A percentile compares a stretch with the other conserved stretches of the same genome.
These are phyloP conservation scores for Dione juno DNA, from an alignment of 2,888 invertebrate genomes.

Conservation along the genomic window DNA sequence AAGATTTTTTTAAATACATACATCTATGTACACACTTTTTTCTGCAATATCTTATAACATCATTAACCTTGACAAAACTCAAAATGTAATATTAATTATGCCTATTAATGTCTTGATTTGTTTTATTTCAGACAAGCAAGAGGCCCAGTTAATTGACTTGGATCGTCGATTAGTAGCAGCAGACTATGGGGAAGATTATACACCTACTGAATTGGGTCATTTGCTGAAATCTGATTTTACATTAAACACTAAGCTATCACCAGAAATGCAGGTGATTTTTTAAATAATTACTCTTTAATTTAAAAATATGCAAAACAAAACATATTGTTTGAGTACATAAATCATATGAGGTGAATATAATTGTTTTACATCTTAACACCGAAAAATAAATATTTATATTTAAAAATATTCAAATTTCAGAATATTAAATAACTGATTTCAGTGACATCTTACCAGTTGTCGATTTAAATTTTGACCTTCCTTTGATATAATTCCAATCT, in stretches of 20 bases:
- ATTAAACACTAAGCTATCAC: conserved; percentile 76
- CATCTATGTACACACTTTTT: no score
- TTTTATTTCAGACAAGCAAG: conserved; percentile 80
- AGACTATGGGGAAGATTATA: conserved; percentile 87
- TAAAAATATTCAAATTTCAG: neutral
- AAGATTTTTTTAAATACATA: no score
- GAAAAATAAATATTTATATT: neutral
- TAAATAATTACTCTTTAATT: neutral
- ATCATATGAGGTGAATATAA: no score
- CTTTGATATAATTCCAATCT: neutral
- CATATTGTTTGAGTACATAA: neutral
- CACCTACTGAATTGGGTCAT: conserved; percentile 76
- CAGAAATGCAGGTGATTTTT: conserved; percentile 71
- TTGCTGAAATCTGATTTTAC: conserved; percentile 72
- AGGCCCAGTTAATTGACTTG: conserved; percentile 81
- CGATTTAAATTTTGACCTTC: neutral
- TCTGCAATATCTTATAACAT: no score
- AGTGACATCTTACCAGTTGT: neutral
- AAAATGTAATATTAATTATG: no score
- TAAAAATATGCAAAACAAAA: neutral
- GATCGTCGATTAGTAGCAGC: conserved; percentile 84
- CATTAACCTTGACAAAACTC: no score
- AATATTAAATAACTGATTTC: no score
- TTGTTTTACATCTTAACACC: no score
- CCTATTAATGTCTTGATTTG: neutral